Conservation (phyloP, 1,140 invertebrate genomes). For the Lucilia sericata region DNA sequence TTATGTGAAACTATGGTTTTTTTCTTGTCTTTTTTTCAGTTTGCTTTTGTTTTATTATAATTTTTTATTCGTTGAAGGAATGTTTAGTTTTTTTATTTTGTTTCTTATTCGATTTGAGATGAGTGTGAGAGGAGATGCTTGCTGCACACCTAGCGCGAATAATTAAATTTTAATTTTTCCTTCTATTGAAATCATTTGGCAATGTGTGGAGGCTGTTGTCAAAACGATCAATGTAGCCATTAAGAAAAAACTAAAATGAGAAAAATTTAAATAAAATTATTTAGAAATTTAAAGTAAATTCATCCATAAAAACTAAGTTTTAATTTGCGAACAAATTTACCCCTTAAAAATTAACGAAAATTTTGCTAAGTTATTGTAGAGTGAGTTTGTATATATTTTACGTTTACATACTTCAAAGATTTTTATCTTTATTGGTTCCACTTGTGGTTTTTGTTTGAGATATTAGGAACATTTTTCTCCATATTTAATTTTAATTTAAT, state of each 20-base stretch:
- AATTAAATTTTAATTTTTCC: constrained; percentile 4
- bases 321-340: no score
- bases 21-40: background rate
- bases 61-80: background rate
- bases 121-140: background rate
- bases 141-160: background rate
- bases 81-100: background rate
- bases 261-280: no score
- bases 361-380: no score
- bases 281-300: no score
- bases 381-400: no score
- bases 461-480: no score
- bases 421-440: no score
- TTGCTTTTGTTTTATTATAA: background rate
- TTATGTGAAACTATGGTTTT: background rate
- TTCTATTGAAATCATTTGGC: constrained; percentile 7
- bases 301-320: no score
- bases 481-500: no score
- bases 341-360: no score
- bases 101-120: background rate
- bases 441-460: no score
- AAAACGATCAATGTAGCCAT: background rate
- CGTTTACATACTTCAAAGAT: no score
- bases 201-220: background rate
- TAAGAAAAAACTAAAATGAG: background rate